These are phyloP conservation scores for Anguilla megastoma DNA, from an alignment of 2,797 vertebrate species.

Conservation along the genomic window DNA sequence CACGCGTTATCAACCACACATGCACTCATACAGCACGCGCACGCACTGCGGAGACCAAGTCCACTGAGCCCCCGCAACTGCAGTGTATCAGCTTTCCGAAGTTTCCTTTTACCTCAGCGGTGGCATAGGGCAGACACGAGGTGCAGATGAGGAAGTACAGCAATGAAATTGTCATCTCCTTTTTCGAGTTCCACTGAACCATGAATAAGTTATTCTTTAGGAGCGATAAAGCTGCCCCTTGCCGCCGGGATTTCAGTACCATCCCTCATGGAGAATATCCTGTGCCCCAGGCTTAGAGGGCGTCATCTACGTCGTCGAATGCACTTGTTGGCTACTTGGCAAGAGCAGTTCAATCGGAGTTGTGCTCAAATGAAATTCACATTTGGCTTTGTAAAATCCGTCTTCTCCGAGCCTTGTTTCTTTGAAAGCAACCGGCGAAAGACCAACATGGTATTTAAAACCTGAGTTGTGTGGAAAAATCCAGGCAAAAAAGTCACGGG, in stretches of 20 bases:
- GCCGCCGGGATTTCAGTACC: slow-evolving; percentile 74
- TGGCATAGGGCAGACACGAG: slow-evolving; percentile 78
- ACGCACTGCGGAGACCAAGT: slow-evolving; percentile 1
- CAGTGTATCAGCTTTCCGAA: neutral
- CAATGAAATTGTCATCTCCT: slow-evolving; percentile 89
- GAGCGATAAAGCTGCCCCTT: slow-evolving; percentile 84
- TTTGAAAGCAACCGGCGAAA: slow-evolving; percentile 24
- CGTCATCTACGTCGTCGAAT: slow-evolving; percentile 34
- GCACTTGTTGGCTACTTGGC: neutral
- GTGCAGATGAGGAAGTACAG: slow-evolving; percentile 83
- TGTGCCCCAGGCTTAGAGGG: slow-evolving; percentile 1
- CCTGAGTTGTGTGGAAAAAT: neutral
- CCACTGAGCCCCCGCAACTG: neutral
- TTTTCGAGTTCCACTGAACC: slow-evolving; percentile 71
- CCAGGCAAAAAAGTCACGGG: neutral
- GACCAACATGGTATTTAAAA: slow-evolving; percentile 38
- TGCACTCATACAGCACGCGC: neutral
- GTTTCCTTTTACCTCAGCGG: slow-evolving; percentile 77
- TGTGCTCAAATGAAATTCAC: neutral
- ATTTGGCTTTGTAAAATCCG: slow-evolving; percentile 28
- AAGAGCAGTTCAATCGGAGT: neutral
- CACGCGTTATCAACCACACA: neutral
- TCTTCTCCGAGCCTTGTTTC: slow-evolving; percentile 27
- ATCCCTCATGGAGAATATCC: slow-evolving; percentile 78
- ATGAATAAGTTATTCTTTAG: slow-evolving; percentile 74